A percentile compares a stretch with the other conserved stretches of the same genome.
Conservation (phyloP, 2,113 vertebrate species). For the Laticauda colubrina region DNA sequence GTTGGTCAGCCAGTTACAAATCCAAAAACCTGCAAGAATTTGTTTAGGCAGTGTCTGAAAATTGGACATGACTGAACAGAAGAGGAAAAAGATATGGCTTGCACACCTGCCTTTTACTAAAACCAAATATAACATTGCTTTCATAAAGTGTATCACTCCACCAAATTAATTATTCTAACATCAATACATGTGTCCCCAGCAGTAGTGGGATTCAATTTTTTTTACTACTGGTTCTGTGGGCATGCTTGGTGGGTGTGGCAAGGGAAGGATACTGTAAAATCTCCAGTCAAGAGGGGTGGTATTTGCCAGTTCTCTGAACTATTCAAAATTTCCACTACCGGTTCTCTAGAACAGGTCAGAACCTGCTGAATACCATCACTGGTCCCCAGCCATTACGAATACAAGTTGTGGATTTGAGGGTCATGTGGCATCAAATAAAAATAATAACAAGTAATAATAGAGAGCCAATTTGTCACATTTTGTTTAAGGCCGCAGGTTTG, state of each 20-base stretch:
- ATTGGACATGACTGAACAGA: not conserved
- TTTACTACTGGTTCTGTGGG: no score
- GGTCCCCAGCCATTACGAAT: not conserved
- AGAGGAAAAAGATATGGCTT: not conserved
- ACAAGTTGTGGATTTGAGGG: not conserved
- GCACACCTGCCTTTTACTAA: conserved; percentile 4
- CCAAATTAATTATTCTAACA: not conserved
- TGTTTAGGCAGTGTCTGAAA: not conserved
- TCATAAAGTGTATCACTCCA: conserved; percentile 7
- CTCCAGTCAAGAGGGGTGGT: no score
- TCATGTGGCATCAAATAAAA: not conserved
- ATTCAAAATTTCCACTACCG: no score
- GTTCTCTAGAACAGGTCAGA: no score
- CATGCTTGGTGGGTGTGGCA: no score
- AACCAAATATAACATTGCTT: conserved; percentile 17
- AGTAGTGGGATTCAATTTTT: no score
- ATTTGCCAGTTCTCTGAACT: no score
- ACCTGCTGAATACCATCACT: no score
- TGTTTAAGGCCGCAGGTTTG: no score
- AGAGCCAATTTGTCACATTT: no score
- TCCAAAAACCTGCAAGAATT: not conserved
- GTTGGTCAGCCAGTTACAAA: not conserved
- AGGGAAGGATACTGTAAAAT: no score
- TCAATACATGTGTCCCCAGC: not conserved
- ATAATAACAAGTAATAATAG: not conserved